Evolutionary conservation across 2,797 vertebrate species (phyloP), one percentile per base, ranked within the genome.

Genomic region (Leptodactylus fallax): DNA sequence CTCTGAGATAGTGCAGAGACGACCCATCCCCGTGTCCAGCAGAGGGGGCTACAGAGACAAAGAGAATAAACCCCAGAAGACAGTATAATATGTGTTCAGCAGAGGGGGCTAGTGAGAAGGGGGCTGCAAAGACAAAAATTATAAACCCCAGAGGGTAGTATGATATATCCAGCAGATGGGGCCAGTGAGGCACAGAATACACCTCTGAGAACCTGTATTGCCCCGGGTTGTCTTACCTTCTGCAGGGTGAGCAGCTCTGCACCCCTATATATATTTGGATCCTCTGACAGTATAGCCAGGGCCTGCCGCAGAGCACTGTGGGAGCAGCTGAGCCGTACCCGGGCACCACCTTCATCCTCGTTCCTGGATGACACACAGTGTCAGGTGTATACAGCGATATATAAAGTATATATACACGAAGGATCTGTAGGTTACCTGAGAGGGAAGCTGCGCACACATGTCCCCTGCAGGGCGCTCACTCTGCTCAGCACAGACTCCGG

Each of bases 21-120:
- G 96, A 4, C 98, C 98, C 93, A 97, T 97, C 72, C 98, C 98
- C 2, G 96, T 96, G 12, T 96, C 94, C 0, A 92, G 93, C 65
- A 99, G 94, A 67, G 94, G 95, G 21, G 94, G 94, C 98, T 99
- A 91, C 12, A 56, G 91, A 92, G 90, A 67, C n/a, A 85, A 36
- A 36, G 3, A 11, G n/a, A 79, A 0, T 11, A 49, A 9, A 19
- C 14, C n/a, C 6, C 23, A 6, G 49, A 16, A 49, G 16, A 13
- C 56, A 17, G 56, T 19, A 58, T 17, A 6, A 19, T 16, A 17
- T 58, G n/a, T 58, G n/a, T 25, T 2, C 21, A 23, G 1, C 51
- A 25, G 94, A 65, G 94, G 95, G 19, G 94, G 94, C 98, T 99
- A 91, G 17, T 63, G 11, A 53, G 91, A 91, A 10, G 91, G n/a